Evolutionary conservation across 2,888 invertebrate species (phyloP).

Genomic region (Drosophila fungiperda): DNA sequence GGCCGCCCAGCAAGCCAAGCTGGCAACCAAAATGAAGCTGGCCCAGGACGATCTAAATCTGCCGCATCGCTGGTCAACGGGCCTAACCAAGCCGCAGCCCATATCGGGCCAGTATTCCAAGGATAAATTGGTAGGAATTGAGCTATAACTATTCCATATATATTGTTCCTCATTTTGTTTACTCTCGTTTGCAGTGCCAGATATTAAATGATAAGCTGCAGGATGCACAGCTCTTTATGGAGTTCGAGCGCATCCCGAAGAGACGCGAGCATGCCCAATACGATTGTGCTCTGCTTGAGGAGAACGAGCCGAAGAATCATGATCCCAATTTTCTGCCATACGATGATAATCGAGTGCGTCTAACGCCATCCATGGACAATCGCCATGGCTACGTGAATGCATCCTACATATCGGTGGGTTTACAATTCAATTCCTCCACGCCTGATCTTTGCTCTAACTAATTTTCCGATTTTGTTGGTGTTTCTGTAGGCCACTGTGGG

Average conservation of each 20-base stretch:
- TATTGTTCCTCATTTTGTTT: neutral
- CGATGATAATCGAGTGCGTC: slow-evolving; percentile 92
- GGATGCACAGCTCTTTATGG: slow-evolving; percentile 91
- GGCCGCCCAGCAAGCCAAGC: slow-evolving; percentile 77
- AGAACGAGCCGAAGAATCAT: slow-evolving; percentile 87
- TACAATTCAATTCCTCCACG: neutral
- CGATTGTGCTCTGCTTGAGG: slow-evolving; percentile 90
- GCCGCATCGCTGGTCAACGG: slow-evolving; percentile 90
- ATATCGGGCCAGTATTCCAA: slow-evolving; percentile 91
- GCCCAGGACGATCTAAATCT: slow-evolving; percentile 86
- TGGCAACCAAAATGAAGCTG: slow-evolving; percentile 79
- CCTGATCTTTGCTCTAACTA: neutral
- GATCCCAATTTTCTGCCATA: slow-evolving; percentile 92
- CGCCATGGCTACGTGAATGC: slow-evolving; percentile 96
- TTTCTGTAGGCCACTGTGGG: slow-evolving; percentile 91
- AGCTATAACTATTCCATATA: neutral
- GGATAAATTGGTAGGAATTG: slow-evolving; percentile 89
- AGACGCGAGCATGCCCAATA: slow-evolving; percentile 89
- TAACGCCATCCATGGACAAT: slow-evolving; percentile 93
- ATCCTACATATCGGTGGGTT: slow-evolving; percentile 92
- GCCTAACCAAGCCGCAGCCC: slow-evolving; percentile 89
- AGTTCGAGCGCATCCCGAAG: slow-evolving; percentile 94
- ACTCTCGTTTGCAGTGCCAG: slow-evolving; percentile 86
- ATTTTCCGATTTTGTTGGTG: neutral
- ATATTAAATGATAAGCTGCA: slow-evolving; percentile 89